phyloP scores from a whole-genome alignment of 2,113 vertebrate genomes.

The Melozone crissalis region DNA sequence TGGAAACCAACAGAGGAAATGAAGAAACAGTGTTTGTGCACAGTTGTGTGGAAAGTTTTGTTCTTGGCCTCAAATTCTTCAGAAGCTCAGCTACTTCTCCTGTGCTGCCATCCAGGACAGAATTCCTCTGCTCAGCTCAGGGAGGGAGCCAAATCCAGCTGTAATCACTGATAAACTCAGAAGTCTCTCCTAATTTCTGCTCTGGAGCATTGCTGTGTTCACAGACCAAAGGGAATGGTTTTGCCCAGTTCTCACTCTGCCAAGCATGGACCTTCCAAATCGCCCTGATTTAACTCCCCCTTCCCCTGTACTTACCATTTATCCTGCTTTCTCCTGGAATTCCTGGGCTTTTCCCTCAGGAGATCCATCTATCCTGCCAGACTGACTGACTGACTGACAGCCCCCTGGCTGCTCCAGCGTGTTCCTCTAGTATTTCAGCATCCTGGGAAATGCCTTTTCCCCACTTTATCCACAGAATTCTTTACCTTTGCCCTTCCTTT shows the following conservation, averaged over 20 bases:
- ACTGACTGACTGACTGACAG: neutral
- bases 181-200: neutral
- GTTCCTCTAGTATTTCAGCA: neutral
- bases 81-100: neutral
- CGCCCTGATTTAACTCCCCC: neutral
- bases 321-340: neutral
- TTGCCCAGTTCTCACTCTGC: neutral
- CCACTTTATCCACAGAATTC: neutral
- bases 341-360: neutral
- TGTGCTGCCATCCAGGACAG: neutral
- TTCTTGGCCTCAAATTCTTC: neutral
- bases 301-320: neutral
- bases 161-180: neutral
- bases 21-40: neutral
- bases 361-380: neutral
- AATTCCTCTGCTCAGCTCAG: neutral
- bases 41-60: neutral
- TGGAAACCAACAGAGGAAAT: accelerated
- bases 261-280: neutral
- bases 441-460: neutral
- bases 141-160: neutral
- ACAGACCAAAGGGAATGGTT: neutral
- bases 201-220: neutral
- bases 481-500: neutral
- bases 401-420: neutral